These are phyloP conservation scores for Crocidura indochinensis DNA, from an alignment of 2,797 vertebrate genomes.

Conservation along the genomic window DNA sequence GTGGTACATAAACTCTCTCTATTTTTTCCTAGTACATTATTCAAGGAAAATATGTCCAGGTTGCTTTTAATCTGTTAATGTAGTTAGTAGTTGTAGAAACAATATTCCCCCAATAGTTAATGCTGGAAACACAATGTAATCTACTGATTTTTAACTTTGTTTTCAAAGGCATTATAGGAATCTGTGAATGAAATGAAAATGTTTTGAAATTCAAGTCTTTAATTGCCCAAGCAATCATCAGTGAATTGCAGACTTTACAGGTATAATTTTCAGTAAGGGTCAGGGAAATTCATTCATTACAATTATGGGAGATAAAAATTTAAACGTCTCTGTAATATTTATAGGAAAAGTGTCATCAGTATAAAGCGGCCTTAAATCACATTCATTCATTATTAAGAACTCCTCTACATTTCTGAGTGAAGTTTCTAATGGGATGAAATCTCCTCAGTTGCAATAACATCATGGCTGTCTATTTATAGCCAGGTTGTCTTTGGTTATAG, in stretches of 20 bases:
- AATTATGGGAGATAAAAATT: conserved; percentile 90
- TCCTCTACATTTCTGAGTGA: conserved; percentile 92
- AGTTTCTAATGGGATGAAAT: conserved; percentile 91
- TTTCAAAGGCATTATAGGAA: conserved; percentile 81
- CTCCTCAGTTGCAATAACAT: conserved; percentile 94
- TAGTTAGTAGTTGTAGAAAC: conserved; percentile 58
- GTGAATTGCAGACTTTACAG: conserved; percentile 86
- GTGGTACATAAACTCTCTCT: too few relatives aligned
- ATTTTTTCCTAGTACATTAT: not conserved
- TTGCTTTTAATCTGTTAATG: conserved; percentile 60
- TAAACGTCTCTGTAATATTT: conserved; percentile 92
- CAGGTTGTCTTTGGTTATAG: conserved; percentile 92
- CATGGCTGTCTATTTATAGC: conserved; percentile 96
- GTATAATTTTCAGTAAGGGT: conserved; percentile 90
- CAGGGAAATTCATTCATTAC: conserved; percentile 90
- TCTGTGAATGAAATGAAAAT: conserved; percentile 79
- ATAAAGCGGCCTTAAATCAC: conserved; percentile 90
- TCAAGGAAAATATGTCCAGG: not conserved
- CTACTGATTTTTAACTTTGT: conserved; percentile 69
- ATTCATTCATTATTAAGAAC: conserved; percentile 92
- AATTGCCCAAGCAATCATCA: conserved; percentile 80
- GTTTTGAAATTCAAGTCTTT: conserved; percentile 80
- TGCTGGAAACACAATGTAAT: conserved; percentile 15
- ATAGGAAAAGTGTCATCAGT: conserved; percentile 88
- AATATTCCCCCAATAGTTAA: not conserved